Evolutionary conservation across 2,888 invertebrate genomes (phyloP).

Genomic region (Drosophila ochracea): DNA sequence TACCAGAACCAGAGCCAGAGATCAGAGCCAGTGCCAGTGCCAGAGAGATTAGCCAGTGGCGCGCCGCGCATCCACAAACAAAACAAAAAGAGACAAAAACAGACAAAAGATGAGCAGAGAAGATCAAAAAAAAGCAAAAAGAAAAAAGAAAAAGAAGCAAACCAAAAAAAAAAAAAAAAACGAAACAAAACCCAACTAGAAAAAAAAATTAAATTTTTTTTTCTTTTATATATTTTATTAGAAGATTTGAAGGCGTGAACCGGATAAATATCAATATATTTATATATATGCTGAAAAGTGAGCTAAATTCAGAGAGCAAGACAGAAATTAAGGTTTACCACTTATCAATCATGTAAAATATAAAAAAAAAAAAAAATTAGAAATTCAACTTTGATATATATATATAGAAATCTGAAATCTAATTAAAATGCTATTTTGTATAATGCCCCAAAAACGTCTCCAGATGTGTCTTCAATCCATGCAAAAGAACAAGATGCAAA

Average conservation of each 20-base stretch:
- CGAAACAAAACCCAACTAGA: no score
- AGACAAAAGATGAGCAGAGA: not conserved
- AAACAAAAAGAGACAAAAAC: not conserved
- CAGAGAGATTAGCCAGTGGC: not conserved
- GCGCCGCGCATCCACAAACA: not conserved
- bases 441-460: not conserved
- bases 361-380: not conserved
- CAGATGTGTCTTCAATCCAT: slow-evolving; percentile 39
- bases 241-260: not conserved
- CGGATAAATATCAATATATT: not conserved
- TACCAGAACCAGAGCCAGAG: not conserved
- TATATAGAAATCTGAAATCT: slow-evolving; percentile 1
- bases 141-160: not conserved
- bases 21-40: not conserved
- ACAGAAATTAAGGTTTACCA: not conserved
- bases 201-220: not conserved
- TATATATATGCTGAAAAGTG: not conserved
- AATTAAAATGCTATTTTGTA: slow-evolving; percentile 31
- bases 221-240: not conserved
- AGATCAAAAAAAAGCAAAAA: not conserved
- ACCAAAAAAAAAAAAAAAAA: not conserved
- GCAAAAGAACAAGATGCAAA: not conserved
- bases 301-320: not conserved
- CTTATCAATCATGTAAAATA: slow-evolving; percentile 12
- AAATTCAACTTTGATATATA: slow-evolving; percentile 16